Percentiles rank a stretch among this genome's conserved stretches.
phyloP scores from a whole-genome alignment of 2,797 vertebrate species.

The Micromesistius poutassou region DNA sequence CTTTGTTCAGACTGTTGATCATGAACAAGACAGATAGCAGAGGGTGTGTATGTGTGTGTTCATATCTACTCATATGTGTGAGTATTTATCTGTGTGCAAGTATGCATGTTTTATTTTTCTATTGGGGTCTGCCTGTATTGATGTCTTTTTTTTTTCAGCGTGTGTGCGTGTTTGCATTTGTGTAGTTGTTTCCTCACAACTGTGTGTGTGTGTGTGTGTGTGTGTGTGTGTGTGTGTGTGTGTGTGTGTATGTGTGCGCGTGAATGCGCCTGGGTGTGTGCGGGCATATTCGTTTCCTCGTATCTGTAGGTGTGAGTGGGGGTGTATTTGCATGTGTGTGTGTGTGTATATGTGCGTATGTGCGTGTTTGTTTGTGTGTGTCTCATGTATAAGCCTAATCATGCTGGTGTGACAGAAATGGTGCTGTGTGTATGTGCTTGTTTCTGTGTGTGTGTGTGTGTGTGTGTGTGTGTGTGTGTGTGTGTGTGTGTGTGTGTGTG shows the following conservation, averaged over 20 bases:
- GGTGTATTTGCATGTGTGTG: background rate
- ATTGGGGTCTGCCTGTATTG: background rate
- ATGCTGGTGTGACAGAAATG: too few species aligned
- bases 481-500: too few species aligned
- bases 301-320: background rate
- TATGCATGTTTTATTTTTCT: background rate
- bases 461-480: too few species aligned
- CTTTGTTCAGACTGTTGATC: constrained; percentile 75
- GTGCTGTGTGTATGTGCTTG: constrained; percentile 5
- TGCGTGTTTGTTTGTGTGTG: constrained; percentile 5
- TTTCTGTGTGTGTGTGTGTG: background rate
- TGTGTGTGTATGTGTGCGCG: background rate
- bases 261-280: background rate
- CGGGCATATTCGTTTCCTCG: background rate
- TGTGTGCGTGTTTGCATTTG: constrained; percentile 9
- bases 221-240: constrained; percentile 18
- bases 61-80: constrained; percentile 11
- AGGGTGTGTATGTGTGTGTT: constrained; percentile 41
- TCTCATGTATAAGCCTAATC: background rate
- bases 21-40: constrained; percentile 73
- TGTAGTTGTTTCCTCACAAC: constrained; percentile 3
- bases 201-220: constrained; percentile 24
- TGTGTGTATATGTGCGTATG: background rate
- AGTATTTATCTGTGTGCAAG: constrained; percentile 1
- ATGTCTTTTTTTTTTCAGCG: background rate